Percentiles rank a stretch among this genome's conserved stretches.
Conservation (phyloP, 1,140 invertebrate genomes). For the Achatina immaculata region DNA sequence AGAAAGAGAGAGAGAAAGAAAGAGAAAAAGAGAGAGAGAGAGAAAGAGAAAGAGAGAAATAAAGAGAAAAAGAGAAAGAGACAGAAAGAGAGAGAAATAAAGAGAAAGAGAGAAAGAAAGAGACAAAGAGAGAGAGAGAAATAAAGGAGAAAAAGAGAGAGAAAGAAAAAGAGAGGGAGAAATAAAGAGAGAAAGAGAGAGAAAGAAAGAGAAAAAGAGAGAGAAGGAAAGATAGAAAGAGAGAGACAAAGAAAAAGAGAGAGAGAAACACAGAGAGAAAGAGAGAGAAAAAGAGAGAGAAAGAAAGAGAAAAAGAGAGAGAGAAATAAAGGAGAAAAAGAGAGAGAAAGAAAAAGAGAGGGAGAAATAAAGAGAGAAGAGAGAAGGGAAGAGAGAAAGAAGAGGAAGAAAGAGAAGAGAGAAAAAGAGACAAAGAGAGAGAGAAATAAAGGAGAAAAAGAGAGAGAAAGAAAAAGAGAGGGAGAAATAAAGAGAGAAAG, state of each 20-base stretch:
- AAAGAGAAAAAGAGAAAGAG: background rate
- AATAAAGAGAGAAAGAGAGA: too few species aligned
- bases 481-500: background rate
- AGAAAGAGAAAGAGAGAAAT: background rate
- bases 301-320: background rate
- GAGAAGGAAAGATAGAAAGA: too few species aligned
- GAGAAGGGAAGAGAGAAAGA: background rate
- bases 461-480: background rate
- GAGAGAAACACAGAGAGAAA: too few species aligned
- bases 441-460: too few species aligned
- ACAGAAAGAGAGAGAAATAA: background rate
- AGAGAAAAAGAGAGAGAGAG: background rate
- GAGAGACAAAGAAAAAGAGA: too few species aligned
- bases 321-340: too few species aligned
- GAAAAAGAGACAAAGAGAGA: too few species aligned
- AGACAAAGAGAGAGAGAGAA: too few species aligned
- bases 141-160: too few species aligned
- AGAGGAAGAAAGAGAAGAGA: background rate
- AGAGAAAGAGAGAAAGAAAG: background rate
- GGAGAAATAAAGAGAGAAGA: background rate
- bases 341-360: conserved; percentile 7
- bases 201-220: background rate
- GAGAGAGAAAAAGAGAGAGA: background rate
- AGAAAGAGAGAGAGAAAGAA: background rate
- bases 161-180: background rate